These are phyloP conservation scores for Cassiopea andromeda DNA, from an alignment of 30 jellyfish, hydroid and myxozoan species.

Conservation along the genomic window DNA sequence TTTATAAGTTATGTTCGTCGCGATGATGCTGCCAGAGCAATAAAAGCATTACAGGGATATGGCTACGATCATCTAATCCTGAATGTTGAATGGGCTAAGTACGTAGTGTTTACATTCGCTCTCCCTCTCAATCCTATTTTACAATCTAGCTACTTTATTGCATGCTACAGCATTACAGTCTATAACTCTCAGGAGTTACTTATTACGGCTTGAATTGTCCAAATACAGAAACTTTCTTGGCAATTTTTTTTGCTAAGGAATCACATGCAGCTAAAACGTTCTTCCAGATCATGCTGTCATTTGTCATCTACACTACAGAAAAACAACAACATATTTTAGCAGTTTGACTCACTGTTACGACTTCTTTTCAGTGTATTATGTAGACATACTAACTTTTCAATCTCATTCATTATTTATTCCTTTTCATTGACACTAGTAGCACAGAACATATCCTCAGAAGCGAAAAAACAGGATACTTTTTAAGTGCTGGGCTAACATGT, in stretches of 20 bases:
- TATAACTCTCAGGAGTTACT: too few relatives aligned
- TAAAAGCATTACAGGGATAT: slow-evolving; percentile 87
- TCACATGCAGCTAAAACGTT: too few relatives aligned
- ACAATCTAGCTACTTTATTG: too few relatives aligned
- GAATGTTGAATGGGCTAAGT: slow-evolving; percentile 98
- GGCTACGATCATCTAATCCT: slow-evolving; percentile 96
- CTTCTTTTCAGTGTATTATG: too few relatives aligned
- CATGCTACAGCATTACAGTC: too few relatives aligned
- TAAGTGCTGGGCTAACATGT: not conserved
- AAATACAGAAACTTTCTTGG: too few relatives aligned
- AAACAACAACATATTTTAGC: too few relatives aligned
- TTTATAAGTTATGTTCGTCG: slow-evolving; percentile 90
- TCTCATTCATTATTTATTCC: not conserved
- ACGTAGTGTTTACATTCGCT: slow-evolving; percentile 5
- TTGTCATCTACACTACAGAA: too few relatives aligned
- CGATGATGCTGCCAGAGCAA: slow-evolving; percentile 97
- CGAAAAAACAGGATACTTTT: not conserved
- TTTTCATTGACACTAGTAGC: not conserved
- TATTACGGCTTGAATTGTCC: too few relatives aligned
- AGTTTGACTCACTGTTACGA: too few relatives aligned
- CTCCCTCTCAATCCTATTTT: not conserved
- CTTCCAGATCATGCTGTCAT: too few relatives aligned
- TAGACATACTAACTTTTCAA: not conserved
- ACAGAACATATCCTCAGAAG: not conserved
- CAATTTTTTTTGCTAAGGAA: too few relatives aligned